phyloP scores from a whole-genome alignment of 2,888 invertebrate species.

The Panopea generosa region DNA sequence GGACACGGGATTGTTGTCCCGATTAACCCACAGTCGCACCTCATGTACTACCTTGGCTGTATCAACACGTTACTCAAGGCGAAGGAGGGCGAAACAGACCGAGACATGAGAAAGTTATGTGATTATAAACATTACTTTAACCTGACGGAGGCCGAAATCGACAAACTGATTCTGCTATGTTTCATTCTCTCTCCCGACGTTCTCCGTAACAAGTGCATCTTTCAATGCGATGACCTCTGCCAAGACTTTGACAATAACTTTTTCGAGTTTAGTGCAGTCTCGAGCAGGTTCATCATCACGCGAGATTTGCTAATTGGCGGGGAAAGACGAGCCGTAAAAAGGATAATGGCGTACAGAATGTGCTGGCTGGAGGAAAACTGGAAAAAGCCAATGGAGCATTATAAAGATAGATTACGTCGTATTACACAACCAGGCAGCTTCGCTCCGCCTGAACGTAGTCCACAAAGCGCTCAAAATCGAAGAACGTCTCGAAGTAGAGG shows the following conservation, averaged over 20 bases:
- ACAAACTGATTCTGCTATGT: constrained; percentile 20
- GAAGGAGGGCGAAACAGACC: constrained; percentile 18
- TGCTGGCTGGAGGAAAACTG: constrained; percentile 32
- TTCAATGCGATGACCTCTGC: constrained; percentile 20
- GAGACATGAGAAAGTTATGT: constrained; percentile 25
- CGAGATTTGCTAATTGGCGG: constrained; percentile 27
- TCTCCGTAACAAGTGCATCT: constrained; percentile 29
- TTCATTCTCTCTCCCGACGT: constrained; percentile 31
- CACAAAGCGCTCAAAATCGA: too few species aligned
- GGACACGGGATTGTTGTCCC: constrained; percentile 27
- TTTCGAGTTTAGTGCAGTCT: constrained; percentile 26
- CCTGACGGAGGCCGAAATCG: constrained; percentile 24
- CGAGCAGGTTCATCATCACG: constrained; percentile 20
- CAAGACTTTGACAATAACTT: constrained; percentile 33
- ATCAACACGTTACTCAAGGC: constrained; percentile 26
- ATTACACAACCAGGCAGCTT: constrained; percentile 7
- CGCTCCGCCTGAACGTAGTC: too few species aligned
- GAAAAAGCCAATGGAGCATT: constrained; percentile 30
- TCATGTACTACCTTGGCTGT: constrained; percentile 35
- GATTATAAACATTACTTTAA: constrained; percentile 23
- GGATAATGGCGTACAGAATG: constrained; percentile 31
- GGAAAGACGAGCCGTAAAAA: constrained; percentile 18
- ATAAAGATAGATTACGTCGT: constrained; percentile 8
- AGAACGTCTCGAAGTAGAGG: too few species aligned
- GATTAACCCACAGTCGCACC: constrained; percentile 22